Conservation (phyloP, 2,113 vertebrate species). For the Axis porcinus region DNA sequence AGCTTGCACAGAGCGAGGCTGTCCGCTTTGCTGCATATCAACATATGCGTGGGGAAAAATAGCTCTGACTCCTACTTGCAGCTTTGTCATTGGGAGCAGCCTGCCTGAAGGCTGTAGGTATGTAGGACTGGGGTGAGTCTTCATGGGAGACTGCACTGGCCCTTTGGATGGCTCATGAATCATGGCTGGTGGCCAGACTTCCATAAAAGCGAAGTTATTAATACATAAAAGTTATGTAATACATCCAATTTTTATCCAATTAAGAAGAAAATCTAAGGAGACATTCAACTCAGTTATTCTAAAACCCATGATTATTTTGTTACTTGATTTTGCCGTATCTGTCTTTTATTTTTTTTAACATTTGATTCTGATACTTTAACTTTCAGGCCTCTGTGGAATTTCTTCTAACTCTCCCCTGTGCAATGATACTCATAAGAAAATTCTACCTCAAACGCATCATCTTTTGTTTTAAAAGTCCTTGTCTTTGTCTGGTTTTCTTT, state of each 20-base stretch:
- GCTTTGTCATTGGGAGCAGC: background rate
- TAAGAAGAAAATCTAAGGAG: background rate
- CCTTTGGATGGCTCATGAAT: background rate
- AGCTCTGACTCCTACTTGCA: background rate
- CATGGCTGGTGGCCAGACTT: background rate
- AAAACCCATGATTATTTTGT: background rate
- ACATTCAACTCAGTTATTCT: background rate
- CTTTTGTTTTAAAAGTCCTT: background rate
- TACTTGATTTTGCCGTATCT: background rate
- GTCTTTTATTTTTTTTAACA: background rate
- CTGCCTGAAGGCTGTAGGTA: background rate
- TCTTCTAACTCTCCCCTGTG: background rate
- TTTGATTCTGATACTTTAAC: conserved; percentile 11
- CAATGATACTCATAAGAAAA: background rate
- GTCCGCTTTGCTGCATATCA: conserved; percentile 36
- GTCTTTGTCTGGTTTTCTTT: background rate
- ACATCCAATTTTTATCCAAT: background rate
- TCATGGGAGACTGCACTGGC: background rate
- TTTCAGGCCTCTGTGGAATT: background rate
- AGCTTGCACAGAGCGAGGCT: conserved; percentile 42
- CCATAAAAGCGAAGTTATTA: background rate
- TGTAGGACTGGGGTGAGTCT: background rate
- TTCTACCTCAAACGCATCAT: background rate
- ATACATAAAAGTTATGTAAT: background rate
- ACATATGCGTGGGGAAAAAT: conserved; percentile 30